Evolutionary conservation across 2,797 vertebrate species (phyloP).

Genomic region (Siniperca undulata): DNA sequence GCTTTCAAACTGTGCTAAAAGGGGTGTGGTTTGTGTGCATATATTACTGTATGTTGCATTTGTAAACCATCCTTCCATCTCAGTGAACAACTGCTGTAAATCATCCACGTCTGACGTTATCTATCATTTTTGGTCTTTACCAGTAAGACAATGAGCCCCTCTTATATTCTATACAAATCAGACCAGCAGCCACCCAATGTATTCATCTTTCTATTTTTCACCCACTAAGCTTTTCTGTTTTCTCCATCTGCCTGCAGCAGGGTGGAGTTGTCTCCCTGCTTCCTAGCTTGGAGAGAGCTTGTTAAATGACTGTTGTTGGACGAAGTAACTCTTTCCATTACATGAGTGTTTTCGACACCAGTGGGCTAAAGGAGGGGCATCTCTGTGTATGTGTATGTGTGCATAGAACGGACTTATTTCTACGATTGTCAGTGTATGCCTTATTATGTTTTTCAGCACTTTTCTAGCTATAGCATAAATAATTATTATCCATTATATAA

Average conservation of each 20-base stretch:
- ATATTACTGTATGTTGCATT: background rate
- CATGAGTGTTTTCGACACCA: constrained; percentile 61
- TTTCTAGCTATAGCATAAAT: background rate
- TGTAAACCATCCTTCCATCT: background rate
- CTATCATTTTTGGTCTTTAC: background rate
- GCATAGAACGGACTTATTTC: constrained; percentile 23
- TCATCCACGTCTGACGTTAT: background rate
- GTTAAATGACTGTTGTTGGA: constrained; percentile 72
- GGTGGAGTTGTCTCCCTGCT: constrained; percentile 66
- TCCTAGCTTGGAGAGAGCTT: constrained; percentile 55
- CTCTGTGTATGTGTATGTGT: constrained; percentile 19
- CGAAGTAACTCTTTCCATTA: constrained; percentile 77
- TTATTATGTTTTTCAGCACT: background rate
- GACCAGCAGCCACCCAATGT: constrained; percentile 23
- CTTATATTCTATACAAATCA: constrained; percentile 5
- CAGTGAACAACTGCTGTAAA: background rate
- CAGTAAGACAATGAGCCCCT: background rate
- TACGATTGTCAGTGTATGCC: background rate
- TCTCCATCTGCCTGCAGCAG: constrained; percentile 72
- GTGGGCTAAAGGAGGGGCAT: constrained; percentile 40
- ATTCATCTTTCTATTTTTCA: constrained; percentile 40
- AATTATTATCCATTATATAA: no score
- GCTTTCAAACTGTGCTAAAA: constrained; percentile 10
- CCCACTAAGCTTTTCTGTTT: constrained; percentile 55
- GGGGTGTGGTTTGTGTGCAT: background rate